These are phyloP conservation scores for Aphidius ervi DNA, from an alignment of 1,140 invertebrate genomes.

Conservation along the genomic window DNA sequence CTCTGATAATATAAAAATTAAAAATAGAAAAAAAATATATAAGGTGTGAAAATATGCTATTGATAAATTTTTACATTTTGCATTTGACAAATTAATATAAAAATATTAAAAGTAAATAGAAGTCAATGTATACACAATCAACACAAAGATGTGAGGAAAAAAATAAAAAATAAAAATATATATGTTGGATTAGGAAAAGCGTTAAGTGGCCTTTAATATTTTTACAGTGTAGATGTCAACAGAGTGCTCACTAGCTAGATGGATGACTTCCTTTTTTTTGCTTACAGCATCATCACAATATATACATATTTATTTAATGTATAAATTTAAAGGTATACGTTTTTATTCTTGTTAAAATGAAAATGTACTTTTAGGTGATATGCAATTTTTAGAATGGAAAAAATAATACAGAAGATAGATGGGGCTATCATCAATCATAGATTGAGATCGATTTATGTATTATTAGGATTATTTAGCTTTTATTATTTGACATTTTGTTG, in stretches of 20 bases:
- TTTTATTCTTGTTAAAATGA: conserved; percentile 1
- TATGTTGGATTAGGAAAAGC: neutral
- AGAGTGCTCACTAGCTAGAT: conserved; percentile 9
- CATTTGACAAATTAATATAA: too few species aligned
- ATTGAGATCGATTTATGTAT: conserved; percentile 5
- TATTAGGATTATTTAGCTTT: too few species aligned
- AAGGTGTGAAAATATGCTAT: too few species aligned
- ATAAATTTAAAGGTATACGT: conserved; percentile 7
- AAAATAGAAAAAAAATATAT: too few species aligned
- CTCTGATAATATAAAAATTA: too few species aligned
- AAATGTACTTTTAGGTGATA: neutral
- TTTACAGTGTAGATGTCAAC: conserved; percentile 6
- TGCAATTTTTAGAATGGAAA: neutral
- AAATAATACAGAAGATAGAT: neutral
- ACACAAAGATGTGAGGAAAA: conserved; percentile 25
- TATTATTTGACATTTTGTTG: too few species aligned
- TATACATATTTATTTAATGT: conserved; percentile 13
- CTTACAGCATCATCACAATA: conserved; percentile 3
- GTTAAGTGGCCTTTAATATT: conserved; percentile 7
- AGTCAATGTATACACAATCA: conserved; percentile 17
- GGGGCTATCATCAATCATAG: neutral
- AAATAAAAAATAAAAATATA: conserved; percentile 14
- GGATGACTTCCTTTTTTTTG: conserved; percentile 14
- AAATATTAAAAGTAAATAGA: too few species aligned
- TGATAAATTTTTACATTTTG: too few species aligned